phyloP scores from a whole-genome alignment of 2,888 invertebrate species.

The Eristalis intricaria region DNA sequence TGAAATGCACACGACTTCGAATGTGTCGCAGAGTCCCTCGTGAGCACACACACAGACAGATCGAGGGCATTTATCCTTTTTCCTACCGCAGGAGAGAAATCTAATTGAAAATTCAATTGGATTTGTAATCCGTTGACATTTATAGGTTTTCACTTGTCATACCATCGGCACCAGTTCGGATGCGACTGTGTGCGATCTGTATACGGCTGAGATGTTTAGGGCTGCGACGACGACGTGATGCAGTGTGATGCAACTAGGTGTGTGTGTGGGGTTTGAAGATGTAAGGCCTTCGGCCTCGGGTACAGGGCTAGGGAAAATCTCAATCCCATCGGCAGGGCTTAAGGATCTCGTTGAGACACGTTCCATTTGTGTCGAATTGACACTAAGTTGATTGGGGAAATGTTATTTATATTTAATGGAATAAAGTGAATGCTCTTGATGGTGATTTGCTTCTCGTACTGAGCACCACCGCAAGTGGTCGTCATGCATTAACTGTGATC shows the following conservation, averaged over 20 bases:
- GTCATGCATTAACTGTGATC: no score
- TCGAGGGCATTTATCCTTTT: conserved; percentile 10
- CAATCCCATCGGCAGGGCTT: neutral
- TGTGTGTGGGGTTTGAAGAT: neutral
- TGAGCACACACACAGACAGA: neutral
- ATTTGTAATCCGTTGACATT: conserved; percentile 42
- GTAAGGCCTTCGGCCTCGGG: neutral
- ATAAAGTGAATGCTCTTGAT: neutral
- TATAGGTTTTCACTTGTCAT: conserved; percentile 14
- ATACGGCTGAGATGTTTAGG: neutral
- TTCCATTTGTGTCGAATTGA: neutral
- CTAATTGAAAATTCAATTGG: conserved; percentile 44
- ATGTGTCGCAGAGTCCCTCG: neutral
- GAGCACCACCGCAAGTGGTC: no score
- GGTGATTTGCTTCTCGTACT: neutral
- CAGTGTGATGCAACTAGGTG: neutral
- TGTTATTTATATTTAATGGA: neutral
- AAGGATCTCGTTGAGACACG: neutral
- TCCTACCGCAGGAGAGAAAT: conserved; percentile 13
- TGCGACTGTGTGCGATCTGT: neutral
- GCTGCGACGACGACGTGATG: neutral
- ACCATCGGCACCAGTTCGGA: neutral
- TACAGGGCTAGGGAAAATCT: neutral
- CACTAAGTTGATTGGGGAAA: neutral
- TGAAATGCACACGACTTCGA: neutral